phyloP scores from a whole-genome alignment of 2,113 vertebrate species.

The Phalacrocorax pelagicus region DNA sequence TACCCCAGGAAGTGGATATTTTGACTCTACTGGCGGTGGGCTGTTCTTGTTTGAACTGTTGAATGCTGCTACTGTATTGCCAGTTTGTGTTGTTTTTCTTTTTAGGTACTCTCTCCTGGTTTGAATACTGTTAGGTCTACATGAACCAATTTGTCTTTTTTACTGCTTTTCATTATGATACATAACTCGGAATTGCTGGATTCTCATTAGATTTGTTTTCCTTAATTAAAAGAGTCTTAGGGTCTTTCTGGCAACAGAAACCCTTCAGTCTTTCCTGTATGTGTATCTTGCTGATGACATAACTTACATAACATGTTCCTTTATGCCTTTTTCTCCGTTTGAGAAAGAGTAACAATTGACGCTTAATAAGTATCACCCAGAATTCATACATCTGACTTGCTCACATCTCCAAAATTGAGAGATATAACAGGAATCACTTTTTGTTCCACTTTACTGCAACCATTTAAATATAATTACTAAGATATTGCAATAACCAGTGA shows the following conservation, averaged over 20 bases:
- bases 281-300: not conserved
- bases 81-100: not conserved
- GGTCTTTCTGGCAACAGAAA: not conserved
- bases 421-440: not conserved
- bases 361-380: not conserved
- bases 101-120: not conserved
- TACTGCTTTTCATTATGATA: not conserved
- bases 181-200: not conserved
- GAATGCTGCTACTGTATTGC: not conserved
- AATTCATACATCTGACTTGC: not conserved
- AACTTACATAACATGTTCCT: not conserved
- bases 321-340: not conserved
- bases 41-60: not conserved
- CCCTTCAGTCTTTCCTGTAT: not conserved
- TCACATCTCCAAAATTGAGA: not conserved
- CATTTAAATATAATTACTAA: not conserved
- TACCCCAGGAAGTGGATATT: not conserved
- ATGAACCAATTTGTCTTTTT: not conserved
- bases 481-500: not conserved
- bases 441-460: not conserved
- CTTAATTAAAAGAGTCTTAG: not conserved
- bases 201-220: not conserved
- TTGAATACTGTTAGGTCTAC: not conserved
- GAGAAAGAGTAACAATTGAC: not conserved
- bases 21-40: not conserved